These are phyloP conservation scores for Papilio polytes DNA, from an alignment of 1,140 invertebrate genomes.

Conservation along the genomic window DNA sequence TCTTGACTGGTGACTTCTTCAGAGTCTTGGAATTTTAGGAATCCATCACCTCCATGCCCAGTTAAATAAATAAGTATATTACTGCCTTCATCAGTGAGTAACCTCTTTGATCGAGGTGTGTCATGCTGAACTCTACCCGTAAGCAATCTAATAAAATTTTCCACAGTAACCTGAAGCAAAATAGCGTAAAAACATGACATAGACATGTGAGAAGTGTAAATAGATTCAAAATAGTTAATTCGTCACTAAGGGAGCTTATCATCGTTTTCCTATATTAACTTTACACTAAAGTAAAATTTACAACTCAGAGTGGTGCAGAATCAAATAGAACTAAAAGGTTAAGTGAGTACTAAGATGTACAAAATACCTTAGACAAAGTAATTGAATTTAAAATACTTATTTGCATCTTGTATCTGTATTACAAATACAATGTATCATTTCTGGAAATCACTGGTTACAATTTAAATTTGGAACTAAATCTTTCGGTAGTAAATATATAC, in stretches of 20 bases:
- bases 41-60: slow-evolving; percentile 99
- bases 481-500: slow-evolving; percentile 9
- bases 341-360: not conserved
- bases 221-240: too few relatives aligned
- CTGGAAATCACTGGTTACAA: not conserved
- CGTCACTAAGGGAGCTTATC: too few relatives aligned
- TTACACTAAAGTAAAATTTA: too few relatives aligned
- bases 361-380: too few relatives aligned
- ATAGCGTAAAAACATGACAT: not conserved
- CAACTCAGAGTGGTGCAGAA: not conserved
- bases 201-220: not conserved
- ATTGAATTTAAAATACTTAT: too few relatives aligned
- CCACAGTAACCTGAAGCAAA: slow-evolving; percentile 92
- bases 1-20: slow-evolving; percentile 99
- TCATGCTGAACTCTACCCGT: slow-evolving; percentile 95
- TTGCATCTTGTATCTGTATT: too few relatives aligned
- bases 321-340: not conserved
- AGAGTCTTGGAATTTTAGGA: slow-evolving; percentile 99
- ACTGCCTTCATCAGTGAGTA: slow-evolving; percentile 96
- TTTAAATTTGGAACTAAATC: not conserved
- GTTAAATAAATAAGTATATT: slow-evolving; percentile 99
- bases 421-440: too few relatives aligned
- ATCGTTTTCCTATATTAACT: too few relatives aligned
- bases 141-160: slow-evolving; percentile 98
- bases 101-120: slow-evolving; percentile 97